Base-by-base conservation (phyloP, 1,140 invertebrate species). In the Monomorium pharaonis region DNA sequence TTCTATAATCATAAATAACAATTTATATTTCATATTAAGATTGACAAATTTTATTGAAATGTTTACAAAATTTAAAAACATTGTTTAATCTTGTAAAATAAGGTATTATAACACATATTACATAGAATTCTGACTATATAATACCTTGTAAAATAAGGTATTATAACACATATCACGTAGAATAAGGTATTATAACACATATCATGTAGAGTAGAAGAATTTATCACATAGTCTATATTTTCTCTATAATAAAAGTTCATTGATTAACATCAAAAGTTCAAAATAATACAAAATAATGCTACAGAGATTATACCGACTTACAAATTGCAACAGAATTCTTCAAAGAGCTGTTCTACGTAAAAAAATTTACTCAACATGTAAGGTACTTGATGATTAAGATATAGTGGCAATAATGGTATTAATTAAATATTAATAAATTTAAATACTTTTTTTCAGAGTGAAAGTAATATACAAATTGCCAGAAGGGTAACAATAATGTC, bases 331-430 rank as follows among this genome's bases (percentile, higher is more conserved):
- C 9, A 83, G 37, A 58, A 33, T 84, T 60, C 51, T 85, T 51
- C 77, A 80, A 42, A 75, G 47, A 60, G 12, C 16, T 63, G 16
- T 72, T 74, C 0, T 42, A 44, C 18, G 18, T 70, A 69, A 70
- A 83, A 70, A 49, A 69, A 47, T 42, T 56, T 18, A 49, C 24
- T 5, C 60, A 21, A 10, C 10, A 24, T 1, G 14, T 56, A 42
- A 85, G 84, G 72, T 67, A 85, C 2, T 5, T 1, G 12, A 80
- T 6, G 33, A 37, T 76, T n/a, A 74, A 30, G 5, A 76, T 65
- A 10, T 44, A 27, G 3, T 30, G 30, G 14, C 4, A 37, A 3
- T 3, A 18, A 2, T 3, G 54, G 1, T 42, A 49, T 47, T 77
- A 54, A 5, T 49, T 62, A 47, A 33, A 1, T 24, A 47, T 84